Evolutionary conservation across 92 coral and sea anemone genomes (phyloP).

Genomic region (Siderastrea siderea): DNA sequence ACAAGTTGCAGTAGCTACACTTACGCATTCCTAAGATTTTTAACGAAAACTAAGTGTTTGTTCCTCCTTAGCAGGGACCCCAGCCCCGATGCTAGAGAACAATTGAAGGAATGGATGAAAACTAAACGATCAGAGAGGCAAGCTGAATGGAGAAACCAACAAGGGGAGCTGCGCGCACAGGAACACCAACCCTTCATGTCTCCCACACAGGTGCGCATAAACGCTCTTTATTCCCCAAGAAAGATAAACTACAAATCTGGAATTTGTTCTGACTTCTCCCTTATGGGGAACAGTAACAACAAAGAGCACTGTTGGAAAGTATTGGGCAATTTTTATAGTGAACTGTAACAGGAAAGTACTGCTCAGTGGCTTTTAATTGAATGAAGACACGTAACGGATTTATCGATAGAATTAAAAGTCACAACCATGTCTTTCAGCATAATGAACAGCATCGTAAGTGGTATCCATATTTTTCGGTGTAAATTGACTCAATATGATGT

Average conservation of each 20-base stretch:
- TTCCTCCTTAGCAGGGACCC: conserved; percentile 41
- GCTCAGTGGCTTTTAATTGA: too few species aligned
- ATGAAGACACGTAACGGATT: too few species aligned
- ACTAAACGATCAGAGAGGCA: conserved; percentile 66
- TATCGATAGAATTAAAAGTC: not conserved
- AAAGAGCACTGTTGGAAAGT: too few species aligned
- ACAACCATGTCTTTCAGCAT: not conserved
- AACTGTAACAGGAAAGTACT: too few species aligned
- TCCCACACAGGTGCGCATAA: conserved; percentile 60
- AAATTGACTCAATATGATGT: too few species aligned
- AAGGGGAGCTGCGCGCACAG: conserved; percentile 60
- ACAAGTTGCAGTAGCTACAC: not conserved
- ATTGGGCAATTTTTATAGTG: too few species aligned
- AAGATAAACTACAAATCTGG: not conserved
- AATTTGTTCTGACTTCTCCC: not conserved
- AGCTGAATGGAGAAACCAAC: conserved; percentile 65
- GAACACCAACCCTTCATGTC: conserved; percentile 77
- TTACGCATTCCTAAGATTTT: not conserved
- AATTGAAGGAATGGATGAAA: conserved; percentile 78
- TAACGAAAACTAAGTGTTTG: not conserved
- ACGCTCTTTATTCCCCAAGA: not conserved
- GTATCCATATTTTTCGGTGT: too few species aligned
- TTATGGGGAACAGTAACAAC: too few species aligned
- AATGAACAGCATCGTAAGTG: not conserved
- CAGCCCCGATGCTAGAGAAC: conserved; percentile 70